Conservation (phyloP, 1,140 invertebrate species). For the Tenebrio molitor region DNA sequence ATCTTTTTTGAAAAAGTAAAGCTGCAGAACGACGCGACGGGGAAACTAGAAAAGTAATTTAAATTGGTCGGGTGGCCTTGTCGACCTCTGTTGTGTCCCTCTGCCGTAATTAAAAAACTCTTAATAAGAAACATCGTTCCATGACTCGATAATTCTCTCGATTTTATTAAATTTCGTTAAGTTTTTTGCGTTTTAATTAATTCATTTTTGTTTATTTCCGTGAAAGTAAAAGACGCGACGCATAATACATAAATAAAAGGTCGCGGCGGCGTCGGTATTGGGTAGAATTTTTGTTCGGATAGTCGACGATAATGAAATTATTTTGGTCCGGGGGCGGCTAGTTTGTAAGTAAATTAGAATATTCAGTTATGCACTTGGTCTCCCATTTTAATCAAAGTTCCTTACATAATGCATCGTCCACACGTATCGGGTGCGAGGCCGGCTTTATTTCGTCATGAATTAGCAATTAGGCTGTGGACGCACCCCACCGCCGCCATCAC, state of each 20-base stretch:
- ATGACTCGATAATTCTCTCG: slow-evolving; percentile 20
- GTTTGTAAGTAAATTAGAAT: slow-evolving; percentile 34
- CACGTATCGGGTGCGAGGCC: slow-evolving; percentile 23
- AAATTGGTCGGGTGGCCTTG: slow-evolving; percentile 5
- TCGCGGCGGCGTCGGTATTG: not conserved
- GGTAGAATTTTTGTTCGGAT: not conserved
- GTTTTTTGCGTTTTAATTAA: slow-evolving; percentile 18
- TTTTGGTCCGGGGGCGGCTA: slow-evolving; percentile 9
- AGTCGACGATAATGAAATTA: slow-evolving; percentile 15
- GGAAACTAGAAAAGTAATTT: slow-evolving; percentile 21
- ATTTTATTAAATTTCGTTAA: slow-evolving; percentile 26
- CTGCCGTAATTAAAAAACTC: slow-evolving; percentile 21
- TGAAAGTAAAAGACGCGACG: too few relatives aligned
- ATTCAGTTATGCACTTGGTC: slow-evolving; percentile 37
- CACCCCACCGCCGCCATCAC: slow-evolving; percentile 15
- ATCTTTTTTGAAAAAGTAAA: too few relatives aligned
- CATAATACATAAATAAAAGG: too few relatives aligned
- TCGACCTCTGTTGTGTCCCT: slow-evolving; percentile 10
- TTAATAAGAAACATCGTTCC: slow-evolving; percentile 30
- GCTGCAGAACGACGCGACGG: too few relatives aligned
- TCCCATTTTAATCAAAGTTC: slow-evolving; percentile 39
- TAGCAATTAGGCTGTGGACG: slow-evolving; percentile 21
- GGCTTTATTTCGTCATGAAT: slow-evolving; percentile 34
- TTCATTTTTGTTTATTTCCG: not conserved
- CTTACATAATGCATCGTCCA: slow-evolving; percentile 36